Base-by-base conservation (phyloP, 2,888 invertebrate species). In the Drosophila maculinotata region DNA sequence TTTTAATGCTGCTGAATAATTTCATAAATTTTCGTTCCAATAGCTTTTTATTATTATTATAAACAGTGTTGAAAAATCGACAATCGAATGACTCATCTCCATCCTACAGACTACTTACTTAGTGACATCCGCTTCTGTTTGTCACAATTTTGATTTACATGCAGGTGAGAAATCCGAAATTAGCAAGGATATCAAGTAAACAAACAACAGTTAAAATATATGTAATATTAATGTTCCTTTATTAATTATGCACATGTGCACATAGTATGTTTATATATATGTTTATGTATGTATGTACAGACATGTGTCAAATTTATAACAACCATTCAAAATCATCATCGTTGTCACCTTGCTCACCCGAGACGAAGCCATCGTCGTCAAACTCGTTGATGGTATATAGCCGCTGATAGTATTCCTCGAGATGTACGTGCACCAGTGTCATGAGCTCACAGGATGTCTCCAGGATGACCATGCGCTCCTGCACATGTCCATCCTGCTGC, bases 381-480 rank as follows among this genome's bases (percentile, higher is more conserved):
- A 9, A 47, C 17, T 52, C 23, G 5, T 7, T 1, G 20, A 31
- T 7, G 12, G 2, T 12, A 6, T 42, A 41, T 0, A 28, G 7
- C 1, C 36, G 26, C 25, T 64, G 36, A 30, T 67, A 53, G 12
- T 30, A 67, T 1, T 48, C 33, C 0, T 36, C 7, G 1, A 84
- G 23, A 9, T 68, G 74, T 0, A 30, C 33, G 1, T 77, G 60
- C 4, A 77, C 57, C 5, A 60, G 9, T 15, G 72, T 54, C 60
- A 77, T 76, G 0, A 77, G 60, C n/a, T 84, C 81, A 4, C 59
- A 80, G 1, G 73, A 14, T 0, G 36, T 33, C 33, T 77, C 77
- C 20, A 84, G 41, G 0, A 85, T 25, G 1, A 81, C 59, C 26
- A 78, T 44, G n/a, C 75, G 75, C 17, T 78, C 78, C 5, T 57